Base-by-base conservation (phyloP, 2,888 invertebrate species). In the Embidobia sp. region DNA sequence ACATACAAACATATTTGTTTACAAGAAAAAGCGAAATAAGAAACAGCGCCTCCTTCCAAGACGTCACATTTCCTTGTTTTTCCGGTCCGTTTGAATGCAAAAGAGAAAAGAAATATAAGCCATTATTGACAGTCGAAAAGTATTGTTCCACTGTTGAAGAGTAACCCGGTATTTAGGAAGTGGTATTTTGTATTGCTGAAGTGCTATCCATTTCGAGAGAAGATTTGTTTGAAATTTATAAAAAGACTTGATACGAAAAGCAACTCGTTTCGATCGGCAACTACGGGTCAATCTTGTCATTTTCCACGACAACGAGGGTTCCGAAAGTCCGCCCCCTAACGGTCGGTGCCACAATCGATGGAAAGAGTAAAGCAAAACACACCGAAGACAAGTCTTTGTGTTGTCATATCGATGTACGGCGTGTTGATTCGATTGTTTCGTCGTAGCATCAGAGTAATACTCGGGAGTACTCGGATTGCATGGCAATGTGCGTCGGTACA, bases 281-380 rank as follows among this genome's bases (percentile, higher is more conserved):
- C 83, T 85, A 86, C 81, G 85, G 87, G 87, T 87, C 85, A 86
- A 84, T 85, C 87, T 88, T 88, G 87, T 88, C 88, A 88, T 88
- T 87, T 87, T 88, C 87, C 86, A 86, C 78, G 74, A 73, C 75
- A 16, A 59, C 44, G 40, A 42, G 35, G 49, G 51, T 66, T 59
- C 49, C 59, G 49, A 72, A 37, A 55, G 46, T 37, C 29, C 18
- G 55, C 18, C 26, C 33, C 61, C 35, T 44, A 1, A 55, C 18
- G 22, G n/a, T n/a, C n/a, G n/a, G n/a, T n/a, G n/a, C n/a, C n/a
- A n/a, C n/a, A n/a, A n/a, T n/a, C n/a, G 22, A n/a, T 8, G 3
- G 13, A 37, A 55, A 27, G 44, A 48, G 7, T 26, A 57, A 66
- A 29, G 4, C 15, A 27, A 27, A 44, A 64, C 42, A 46, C n/a